A percentile compares a stretch with the other conserved stretches of the same genome.
These are phyloP conservation scores for Poicephalus meyeri DNA, from an alignment of 2,113 vertebrate species.

Conservation along the genomic window DNA sequence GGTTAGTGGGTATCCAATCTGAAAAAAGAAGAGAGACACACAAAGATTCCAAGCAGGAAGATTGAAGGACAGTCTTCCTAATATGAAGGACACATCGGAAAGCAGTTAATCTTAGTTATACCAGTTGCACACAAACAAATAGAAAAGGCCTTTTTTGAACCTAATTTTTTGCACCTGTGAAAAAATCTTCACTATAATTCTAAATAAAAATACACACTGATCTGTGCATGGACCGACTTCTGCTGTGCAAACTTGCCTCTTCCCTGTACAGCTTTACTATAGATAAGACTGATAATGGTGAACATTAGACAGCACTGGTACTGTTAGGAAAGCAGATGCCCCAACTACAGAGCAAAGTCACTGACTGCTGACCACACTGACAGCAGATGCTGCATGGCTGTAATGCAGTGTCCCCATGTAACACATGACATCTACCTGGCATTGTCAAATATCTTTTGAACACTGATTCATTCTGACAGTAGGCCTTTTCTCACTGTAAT, in stretches of 20 bases:
- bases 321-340: not conserved
- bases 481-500: not conserved
- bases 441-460: not conserved
- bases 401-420: not conserved
- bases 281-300: not conserved
- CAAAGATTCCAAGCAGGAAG: not conserved
- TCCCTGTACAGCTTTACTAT: not conserved
- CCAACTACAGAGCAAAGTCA: not conserved
- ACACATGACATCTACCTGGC: not conserved
- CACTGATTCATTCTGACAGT: not conserved
- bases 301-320: not conserved
- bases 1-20: slow-evolving; percentile 67
- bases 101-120: not conserved
- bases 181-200: not conserved
- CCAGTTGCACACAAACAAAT: not conserved
- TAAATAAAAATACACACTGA: not conserved
- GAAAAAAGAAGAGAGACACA: not conserved
- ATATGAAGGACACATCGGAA: not conserved
- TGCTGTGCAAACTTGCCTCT: not conserved
- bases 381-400: not conserved
- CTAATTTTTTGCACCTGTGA: not conserved
- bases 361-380: not conserved
- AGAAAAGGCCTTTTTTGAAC: not conserved
- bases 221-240: not conserved
- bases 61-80: not conserved